Evolutionary conservation across 2,888 invertebrate genomes (phyloP), one percentile per base, ranked within the genome.

Genomic region (Liodrosophila aerea): DNA sequence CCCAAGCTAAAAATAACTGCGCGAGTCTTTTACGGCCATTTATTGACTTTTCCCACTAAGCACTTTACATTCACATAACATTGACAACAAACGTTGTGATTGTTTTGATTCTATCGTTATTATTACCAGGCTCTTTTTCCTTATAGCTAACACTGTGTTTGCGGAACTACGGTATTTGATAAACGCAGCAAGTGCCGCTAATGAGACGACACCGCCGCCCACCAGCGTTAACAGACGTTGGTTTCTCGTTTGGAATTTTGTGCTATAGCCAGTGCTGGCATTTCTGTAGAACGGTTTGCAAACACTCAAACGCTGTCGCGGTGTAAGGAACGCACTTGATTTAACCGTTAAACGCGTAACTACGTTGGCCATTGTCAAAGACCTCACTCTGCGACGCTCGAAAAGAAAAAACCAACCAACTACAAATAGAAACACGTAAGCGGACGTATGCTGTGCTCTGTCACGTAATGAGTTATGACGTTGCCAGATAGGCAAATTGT

Each of bases 1-100:
- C 81, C 61, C 77, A 84, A 80, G 82, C 84, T 80, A 80, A 81
- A 84, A 84, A 84, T 80, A 80, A 84, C 71, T 84, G 84, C 84
- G 84, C 84, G 75, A 81, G 84, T 76, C 84, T 69, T 73, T 68
- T 81, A 61, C 57, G 54, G 73, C 56, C 64, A 68, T 53, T 67
- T 80, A 80, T 80, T 84, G 78, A 84, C 84, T 81, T 80, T 80
- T 78, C 66, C 66, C 46, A 15, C n/a, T 9, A 15, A 12, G 15
- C 7, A 12, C 39, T 34, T 1, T 27, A 9, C 40, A n/a, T n/a
- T n/a, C n/a, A n/a, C n/a, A n/a, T n/a, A n/a, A n/a, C n/a, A n/a
- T n/a, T n/a, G n/a, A n/a, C n/a, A n/a, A n/a, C n/a, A n/a, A n/a
- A n/a, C n/a, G n/a, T n/a, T n/a, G n/a, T n/a, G n/a, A n/a, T n/a